Base-by-base conservation (phyloP, 2,113 vertebrate genomes). In the Lates calcarifer region DNA sequence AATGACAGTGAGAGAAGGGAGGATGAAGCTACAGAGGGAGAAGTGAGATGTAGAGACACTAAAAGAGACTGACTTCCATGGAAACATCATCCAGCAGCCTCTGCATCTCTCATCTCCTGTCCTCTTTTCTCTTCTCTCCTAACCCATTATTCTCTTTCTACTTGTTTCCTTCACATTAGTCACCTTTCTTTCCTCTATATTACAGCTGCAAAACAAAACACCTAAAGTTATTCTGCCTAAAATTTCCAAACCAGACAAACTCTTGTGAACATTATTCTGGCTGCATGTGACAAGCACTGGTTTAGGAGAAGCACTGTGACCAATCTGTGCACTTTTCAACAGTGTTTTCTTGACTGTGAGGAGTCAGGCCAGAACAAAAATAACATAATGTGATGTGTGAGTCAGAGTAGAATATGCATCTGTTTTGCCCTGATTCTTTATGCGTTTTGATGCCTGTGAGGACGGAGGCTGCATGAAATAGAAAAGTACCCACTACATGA, bases 301-400 rank as follows among this genome's bases (percentile, higher is more conserved):
- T 28, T 63, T 35, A 14, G 12, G 20, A 64, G 18, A 77, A 17
- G 10, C 20, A 22, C 4, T 22, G 49, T 28, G 61, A 68, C 67
- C 53, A 63, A 72, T 62, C 6, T 24, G 57, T 69, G 35, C 29
- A 28, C 35, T 74, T 22, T 3, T 0, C n/a, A 15, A 26, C 33
- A 56, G 3, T 4, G 62, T 24, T 80, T 62, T 70, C 37, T 56
- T 47, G 43, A 69, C 65, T 61, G 28, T 12, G n/a, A 73, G 12
- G 51, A 67, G 56, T 81, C 39, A 29, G 24, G 69, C 56, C 70
- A 73, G 68, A 74, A 57, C 64, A 64, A 75, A 84, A 85, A 79
- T 76, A 83, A 88, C 72, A 65, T 1, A 62, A 70, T 72, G 74
- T 83, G 79, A 86, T 71, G 79, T 49, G 74, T 92, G 88, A 92